Evolutionary conservation across 2,797 vertebrate genomes (phyloP).

Genomic region (Ctenosaura bakeri): DNA sequence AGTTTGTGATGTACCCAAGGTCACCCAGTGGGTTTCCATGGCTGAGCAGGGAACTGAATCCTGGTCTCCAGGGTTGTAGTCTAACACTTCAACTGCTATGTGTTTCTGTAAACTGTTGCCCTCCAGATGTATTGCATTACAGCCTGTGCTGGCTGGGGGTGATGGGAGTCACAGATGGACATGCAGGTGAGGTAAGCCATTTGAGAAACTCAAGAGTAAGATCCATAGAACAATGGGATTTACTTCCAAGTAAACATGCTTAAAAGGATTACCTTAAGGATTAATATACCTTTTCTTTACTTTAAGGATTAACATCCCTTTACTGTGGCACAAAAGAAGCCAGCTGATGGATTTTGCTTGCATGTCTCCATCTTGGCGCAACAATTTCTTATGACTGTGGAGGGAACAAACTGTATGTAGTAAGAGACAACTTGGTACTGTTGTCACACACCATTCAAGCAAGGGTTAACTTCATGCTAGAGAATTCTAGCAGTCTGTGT

Average conservation of each 20-base stretch:
- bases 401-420: too few relatives aligned
- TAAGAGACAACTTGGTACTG: background rate
- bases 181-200: background rate
- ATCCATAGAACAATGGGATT: background rate
- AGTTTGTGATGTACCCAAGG: too few relatives aligned
- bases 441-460: background rate
- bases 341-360: too few relatives aligned
- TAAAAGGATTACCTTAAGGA: background rate
- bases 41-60: background rate
- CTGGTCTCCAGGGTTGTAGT: too few relatives aligned
- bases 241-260: background rate
- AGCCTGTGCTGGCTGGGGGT: background rate
- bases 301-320: too few relatives aligned
- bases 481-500: background rate
- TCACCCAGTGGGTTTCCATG: background rate
- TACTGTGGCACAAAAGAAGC: too few relatives aligned
- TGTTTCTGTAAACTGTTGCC: too few relatives aligned
- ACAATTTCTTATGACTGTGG: background rate
- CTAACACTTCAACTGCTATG: too few relatives aligned
- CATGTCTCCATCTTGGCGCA: too few relatives aligned
- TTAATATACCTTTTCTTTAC: too few relatives aligned
- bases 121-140: background rate
- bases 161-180: background rate
- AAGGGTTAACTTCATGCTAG: background rate
- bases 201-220: background rate